Evolutionary conservation across 2,113 vertebrate species (phyloP).

Genomic region (Toxotes chatareus): DNA sequence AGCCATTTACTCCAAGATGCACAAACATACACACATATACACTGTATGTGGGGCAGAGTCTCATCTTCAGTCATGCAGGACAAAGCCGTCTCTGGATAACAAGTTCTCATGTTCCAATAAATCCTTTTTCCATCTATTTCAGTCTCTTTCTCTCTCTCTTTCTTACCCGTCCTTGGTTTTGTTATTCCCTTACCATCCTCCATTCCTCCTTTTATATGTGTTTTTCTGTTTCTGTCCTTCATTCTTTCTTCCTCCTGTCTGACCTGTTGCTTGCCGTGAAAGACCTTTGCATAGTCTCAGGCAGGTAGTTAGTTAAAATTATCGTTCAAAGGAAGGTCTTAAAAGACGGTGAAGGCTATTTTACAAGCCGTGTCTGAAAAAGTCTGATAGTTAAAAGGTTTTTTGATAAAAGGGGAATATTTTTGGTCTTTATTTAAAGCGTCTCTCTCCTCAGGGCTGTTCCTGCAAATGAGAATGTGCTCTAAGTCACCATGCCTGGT

Average conservation of each 20-base stretch:
- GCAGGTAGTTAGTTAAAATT: not conserved
- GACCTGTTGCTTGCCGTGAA: not conserved
- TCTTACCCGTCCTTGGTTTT: not conserved
- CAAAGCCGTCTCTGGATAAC: conserved; percentile 72
- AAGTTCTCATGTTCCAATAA: conserved; percentile 63
- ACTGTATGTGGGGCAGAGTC: conserved; percentile 13
- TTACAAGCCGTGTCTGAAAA: not conserved
- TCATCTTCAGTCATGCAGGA: conserved; percentile 68
- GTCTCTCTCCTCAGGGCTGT: not conserved
- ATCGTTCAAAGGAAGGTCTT: not conserved
- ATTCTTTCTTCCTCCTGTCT: not conserved
- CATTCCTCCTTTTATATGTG: not conserved
- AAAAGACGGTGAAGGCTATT: not conserved
- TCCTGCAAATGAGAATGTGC: not conserved
- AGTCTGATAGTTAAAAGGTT: not conserved
- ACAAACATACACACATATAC: conserved; percentile 1
- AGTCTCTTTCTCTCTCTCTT: conserved; percentile 10
- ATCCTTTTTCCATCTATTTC: conserved; percentile 46
- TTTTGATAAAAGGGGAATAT: not conserved
- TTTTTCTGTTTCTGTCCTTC: not conserved
- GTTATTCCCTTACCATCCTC: not conserved
- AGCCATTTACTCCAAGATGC: conserved; percentile 36
- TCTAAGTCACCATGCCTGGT: conserved; percentile 15
- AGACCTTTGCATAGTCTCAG: not conserved
- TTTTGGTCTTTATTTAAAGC: not conserved